Base-by-base conservation (phyloP, 2,888 invertebrate species). In the Chesias legatella region DNA sequence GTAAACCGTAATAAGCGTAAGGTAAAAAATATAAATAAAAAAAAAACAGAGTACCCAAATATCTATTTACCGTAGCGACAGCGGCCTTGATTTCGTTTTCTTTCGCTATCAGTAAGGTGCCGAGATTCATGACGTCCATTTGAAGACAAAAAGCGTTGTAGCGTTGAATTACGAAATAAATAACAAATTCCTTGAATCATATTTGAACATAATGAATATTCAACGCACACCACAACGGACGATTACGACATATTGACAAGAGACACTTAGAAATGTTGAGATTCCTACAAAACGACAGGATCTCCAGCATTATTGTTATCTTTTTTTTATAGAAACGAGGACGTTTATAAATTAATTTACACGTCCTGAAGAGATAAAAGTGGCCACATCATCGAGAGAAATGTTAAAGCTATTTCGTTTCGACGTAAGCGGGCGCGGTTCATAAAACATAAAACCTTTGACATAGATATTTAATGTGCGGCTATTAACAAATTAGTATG, bases 21-120 rank as follows among this genome's bases (percentile, higher is more conserved):
- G n/a, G n/a, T 23, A 25, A 33, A 25, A 37, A 20, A 44, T 11
- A 10, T 22, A 21, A 11, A 26, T 10, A 35, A 17, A 17, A 17
- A 43, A 30, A 37, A 52, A 44, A 56, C 46, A 48, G 57, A 67
- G 69, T 78, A 63, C 68, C 79, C 67, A 77, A 81, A 85, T 83
- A 76, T 65, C 61, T 73, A 78, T 52, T 48, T 61, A 64, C 75
- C 80, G 80, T 81, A 72, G 60, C 81, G 84, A 73, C 85, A 72
- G 60, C 81, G 84, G 73, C 85, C 84, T 85, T 83, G 83, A 75
- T 82, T 84, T 84, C 82, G 59, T 71, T 85, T 85, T 85, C 82
- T 67, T 82, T 83, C 57, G 51, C 52, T 59, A 61, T 60, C 53
- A 42, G 50, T 47, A 48, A 44, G 43, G 48, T 45, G 52, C 50